Evolutionary conservation across 2,888 invertebrate species (phyloP).

Genomic region (Chrysolina americana): DNA sequence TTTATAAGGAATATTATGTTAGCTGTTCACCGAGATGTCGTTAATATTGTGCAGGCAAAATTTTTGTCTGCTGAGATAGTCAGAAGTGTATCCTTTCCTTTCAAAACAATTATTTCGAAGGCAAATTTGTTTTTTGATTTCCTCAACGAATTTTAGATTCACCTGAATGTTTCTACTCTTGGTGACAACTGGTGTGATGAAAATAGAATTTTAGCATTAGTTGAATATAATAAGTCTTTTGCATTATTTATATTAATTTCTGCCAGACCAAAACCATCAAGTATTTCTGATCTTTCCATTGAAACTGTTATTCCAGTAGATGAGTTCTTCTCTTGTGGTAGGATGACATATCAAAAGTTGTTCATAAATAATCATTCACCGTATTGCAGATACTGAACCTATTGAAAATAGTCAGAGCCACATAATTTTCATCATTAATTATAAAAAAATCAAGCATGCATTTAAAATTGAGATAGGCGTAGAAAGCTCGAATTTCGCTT

Average conservation of each 20-base stretch:
- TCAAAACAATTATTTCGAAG: slow-evolving; percentile 19
- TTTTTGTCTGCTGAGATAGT: slow-evolving; percentile 74
- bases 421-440: slow-evolving; percentile 72
- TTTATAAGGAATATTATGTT: slow-evolving; percentile 54
- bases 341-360: slow-evolving; percentile 43
- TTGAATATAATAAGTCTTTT: slow-evolving; percentile 73
- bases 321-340: slow-evolving; percentile 82
- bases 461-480: slow-evolving; percentile 74
- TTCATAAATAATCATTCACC: slow-evolving; percentile 9
- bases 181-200: slow-evolving; percentile 71
- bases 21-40: slow-evolving; percentile 64
- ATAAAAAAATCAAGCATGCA: slow-evolving; percentile 70
- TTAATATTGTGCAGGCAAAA: slow-evolving; percentile 73
- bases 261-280: slow-evolving; percentile 78
- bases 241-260: slow-evolving; percentile 74
- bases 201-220: slow-evolving; percentile 74
- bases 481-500: slow-evolving; percentile 80
- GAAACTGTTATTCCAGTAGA: slow-evolving; percentile 87
- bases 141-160: slow-evolving; percentile 63
- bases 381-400: slow-evolving; percentile 70
- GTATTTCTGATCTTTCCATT: slow-evolving; percentile 83
- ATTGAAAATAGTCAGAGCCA: slow-evolving; percentile 70
- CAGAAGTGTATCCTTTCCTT: slow-evolving; percentile 76
- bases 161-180: slow-evolving; percentile 66
- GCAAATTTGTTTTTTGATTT: slow-evolving; percentile 39